Conservation (phyloP, 2,113 vertebrate genomes). For the Ceratotherium simum region DNA sequence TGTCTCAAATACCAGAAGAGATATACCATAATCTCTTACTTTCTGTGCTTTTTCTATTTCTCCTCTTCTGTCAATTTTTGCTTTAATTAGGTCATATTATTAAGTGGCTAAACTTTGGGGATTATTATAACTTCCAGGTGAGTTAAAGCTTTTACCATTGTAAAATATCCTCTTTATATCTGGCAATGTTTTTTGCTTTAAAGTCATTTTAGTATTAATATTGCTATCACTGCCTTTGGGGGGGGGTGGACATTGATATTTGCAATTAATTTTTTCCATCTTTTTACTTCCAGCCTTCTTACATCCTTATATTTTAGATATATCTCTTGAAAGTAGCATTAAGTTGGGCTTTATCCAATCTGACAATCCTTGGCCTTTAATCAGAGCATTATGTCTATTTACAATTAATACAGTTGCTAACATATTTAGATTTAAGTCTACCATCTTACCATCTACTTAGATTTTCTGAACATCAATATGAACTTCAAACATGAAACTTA, state of each 20-base stretch:
- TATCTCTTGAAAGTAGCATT: background rate
- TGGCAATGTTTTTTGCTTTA: background rate
- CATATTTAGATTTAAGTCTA: background rate
- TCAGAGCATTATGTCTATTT: background rate
- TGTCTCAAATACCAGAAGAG: background rate
- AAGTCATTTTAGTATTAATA: background rate
- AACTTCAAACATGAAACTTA: conserved; percentile 16
- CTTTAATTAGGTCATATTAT: background rate
- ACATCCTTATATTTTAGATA: background rate
- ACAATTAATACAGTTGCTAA: background rate
- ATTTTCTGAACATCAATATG: background rate
- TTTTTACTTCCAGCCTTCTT: background rate
- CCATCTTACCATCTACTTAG: background rate
- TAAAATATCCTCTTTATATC: background rate
- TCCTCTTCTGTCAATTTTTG: background rate
- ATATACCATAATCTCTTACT: background rate
- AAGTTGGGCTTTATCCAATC: background rate
- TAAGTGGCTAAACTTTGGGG: background rate
- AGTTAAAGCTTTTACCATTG: background rate
- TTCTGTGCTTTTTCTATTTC: background rate
- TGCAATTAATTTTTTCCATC: background rate
- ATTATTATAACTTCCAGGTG: background rate
- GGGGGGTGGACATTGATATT: background rate
- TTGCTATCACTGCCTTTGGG: background rate
- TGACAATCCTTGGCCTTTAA: background rate